A percentile compares a stretch with the other conserved stretches of the same genome.
Conservation (phyloP, 2,113 vertebrate genomes). For the Drymodes brunneopygia region DNA sequence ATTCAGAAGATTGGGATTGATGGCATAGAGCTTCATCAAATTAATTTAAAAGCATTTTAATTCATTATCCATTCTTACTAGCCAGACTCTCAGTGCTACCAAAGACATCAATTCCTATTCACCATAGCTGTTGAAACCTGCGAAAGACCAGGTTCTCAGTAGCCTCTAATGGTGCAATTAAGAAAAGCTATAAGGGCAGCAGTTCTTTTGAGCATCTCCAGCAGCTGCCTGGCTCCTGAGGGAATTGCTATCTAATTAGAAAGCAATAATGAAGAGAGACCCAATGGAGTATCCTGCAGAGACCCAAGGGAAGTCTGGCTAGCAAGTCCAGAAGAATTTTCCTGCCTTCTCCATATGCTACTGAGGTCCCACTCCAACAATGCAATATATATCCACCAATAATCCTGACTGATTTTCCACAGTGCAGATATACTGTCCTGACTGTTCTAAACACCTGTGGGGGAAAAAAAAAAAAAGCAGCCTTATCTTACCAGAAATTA, state of each 20-base stretch:
- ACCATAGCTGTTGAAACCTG: background rate
- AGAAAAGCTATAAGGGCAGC: background rate
- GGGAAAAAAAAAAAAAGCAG: background rate
- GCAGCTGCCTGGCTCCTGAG: background rate
- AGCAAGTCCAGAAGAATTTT: background rate
- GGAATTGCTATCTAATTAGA: slow-evolving; percentile 17
- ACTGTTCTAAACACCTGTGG: background rate
- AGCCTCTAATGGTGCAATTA: slow-evolving; percentile 10
- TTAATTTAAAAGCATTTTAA: slow-evolving; percentile 5
- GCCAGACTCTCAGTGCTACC: background rate
- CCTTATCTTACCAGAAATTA: background rate
- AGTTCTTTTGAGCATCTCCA: background rate
- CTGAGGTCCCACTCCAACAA: background rate
- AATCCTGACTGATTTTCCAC: background rate
- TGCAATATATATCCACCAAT: background rate
- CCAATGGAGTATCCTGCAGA: background rate
- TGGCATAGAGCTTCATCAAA: background rate
- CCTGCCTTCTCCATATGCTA: background rate
- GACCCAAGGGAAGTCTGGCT: background rate
- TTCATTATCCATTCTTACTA: background rate
- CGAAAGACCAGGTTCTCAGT: background rate
- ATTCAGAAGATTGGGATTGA: background rate
- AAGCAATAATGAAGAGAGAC: slow-evolving; percentile 5
- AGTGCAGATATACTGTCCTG: background rate
- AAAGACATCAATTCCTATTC: background rate